Evolutionary conservation across 2,888 invertebrate species (phyloP).

Genomic region (Macaria liturata): DNA sequence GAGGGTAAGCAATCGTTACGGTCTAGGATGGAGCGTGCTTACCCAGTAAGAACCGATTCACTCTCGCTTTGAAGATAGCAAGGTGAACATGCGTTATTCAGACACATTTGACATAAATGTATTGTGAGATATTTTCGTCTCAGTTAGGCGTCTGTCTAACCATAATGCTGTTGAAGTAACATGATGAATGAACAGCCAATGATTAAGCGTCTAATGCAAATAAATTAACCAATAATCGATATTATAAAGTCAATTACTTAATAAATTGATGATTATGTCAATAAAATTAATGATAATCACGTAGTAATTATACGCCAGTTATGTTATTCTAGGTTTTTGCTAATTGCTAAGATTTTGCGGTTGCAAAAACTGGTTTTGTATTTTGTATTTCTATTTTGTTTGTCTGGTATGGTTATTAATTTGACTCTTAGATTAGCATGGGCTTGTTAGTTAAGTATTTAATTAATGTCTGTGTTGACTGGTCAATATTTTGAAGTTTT

Average conservation of each 20-base stretch:
- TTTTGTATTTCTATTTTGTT: neutral
- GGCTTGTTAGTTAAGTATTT: neutral
- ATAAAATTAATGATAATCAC: conserved; percentile 26
- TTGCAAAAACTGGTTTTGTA: conserved; percentile 15
- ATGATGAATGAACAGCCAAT: conserved; percentile 26
- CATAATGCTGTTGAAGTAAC: neutral
- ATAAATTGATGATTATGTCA: conserved; percentile 37
- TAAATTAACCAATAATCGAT: conserved; percentile 27
- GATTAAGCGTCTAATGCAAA: conserved; percentile 32
- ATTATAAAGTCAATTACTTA: conserved; percentile 31
- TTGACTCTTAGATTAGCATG: conserved; percentile 3
- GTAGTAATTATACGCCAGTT: conserved; percentile 15
- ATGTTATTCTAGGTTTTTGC: conserved; percentile 19
- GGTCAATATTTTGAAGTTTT: neutral
- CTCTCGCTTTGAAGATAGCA: too few species aligned
- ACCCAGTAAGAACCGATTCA: too few species aligned
- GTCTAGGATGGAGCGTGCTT: too few species aligned
- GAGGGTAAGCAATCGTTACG: too few species aligned
- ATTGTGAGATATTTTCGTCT: too few species aligned
- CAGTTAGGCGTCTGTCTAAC: too few species aligned
- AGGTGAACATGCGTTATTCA: too few species aligned
- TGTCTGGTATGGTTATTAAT: neutral
- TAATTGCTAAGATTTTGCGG: conserved; percentile 16
- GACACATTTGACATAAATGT: too few species aligned
- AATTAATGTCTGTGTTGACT: conserved; percentile 8